Conservation (phyloP, 2,797 vertebrate species). For the Tinamus major region DNA sequence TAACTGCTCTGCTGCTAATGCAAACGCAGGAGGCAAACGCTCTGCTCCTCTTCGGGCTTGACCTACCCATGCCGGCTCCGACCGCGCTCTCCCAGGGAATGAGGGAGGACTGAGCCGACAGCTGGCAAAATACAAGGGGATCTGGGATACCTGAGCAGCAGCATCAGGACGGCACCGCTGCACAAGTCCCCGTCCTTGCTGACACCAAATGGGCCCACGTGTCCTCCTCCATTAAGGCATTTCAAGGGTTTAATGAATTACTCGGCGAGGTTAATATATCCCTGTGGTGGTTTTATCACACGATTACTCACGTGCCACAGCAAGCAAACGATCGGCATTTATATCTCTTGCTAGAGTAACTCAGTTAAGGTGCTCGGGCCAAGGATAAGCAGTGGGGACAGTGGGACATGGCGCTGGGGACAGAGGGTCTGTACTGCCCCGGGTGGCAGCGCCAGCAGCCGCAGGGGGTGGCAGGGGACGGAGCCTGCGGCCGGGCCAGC, state of each 20-base stretch:
- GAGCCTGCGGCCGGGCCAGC: neutral
- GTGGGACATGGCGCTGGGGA: no score
- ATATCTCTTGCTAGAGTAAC: conserved; percentile 41
- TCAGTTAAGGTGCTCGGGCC: conserved; percentile 28
- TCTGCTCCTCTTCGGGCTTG: conserved; percentile 26
- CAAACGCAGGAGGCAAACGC: neutral
- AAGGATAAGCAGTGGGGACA: conserved; percentile 2
- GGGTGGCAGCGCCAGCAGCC: no score
- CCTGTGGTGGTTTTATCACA: conserved; percentile 59
- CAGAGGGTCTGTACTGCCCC: no score
- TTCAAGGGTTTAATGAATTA: conserved; percentile 67
- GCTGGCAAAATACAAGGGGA: neutral
- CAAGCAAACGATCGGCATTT: conserved; percentile 56
- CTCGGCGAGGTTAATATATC: conserved; percentile 68
- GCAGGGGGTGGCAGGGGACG: no score
- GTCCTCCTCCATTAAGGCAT: conserved; percentile 46
- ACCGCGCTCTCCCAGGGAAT: conserved; percentile 4
- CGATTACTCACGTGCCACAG: conserved; percentile 29
- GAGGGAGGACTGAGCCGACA: no score
- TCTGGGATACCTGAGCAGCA: neutral
- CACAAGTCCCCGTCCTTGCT: neutral
- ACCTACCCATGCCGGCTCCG: neutral
- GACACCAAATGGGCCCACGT: neutral
- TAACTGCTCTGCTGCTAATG: conserved; percentile 36
- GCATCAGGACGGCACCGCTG: conserved; percentile 40